Percentiles rank a stretch among this genome's conserved stretches.
These are phyloP conservation scores for Muricea muricata DNA, from an alignment of 92 coral and sea anemone genomes.

Conservation along the genomic window DNA sequence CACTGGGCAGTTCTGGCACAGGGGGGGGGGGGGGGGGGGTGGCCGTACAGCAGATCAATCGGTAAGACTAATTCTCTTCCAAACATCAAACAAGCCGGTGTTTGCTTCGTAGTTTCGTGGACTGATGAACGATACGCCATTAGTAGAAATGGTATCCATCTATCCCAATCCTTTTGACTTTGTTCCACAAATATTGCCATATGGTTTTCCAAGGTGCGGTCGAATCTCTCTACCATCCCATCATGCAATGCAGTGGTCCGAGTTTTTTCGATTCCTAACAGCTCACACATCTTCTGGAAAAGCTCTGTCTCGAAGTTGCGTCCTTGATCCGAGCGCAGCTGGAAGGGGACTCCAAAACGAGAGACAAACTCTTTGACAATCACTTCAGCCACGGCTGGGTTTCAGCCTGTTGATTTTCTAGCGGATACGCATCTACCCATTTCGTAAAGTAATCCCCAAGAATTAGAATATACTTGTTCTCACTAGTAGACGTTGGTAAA, in stretches of 20 bases:
- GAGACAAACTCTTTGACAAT: constrained; percentile 36
- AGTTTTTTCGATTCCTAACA: constrained; percentile 55
- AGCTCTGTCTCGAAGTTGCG: constrained; percentile 40
- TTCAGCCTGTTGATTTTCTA: too few species aligned
- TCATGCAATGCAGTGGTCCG: constrained; percentile 54
- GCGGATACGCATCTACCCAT: too few species aligned
- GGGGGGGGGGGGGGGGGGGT: neutral
- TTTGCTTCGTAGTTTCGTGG: neutral
- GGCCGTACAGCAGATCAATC: constrained; percentile 23
- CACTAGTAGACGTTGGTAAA: constrained; percentile 25
- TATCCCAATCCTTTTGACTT: too few species aligned
- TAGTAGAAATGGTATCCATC: too few species aligned
- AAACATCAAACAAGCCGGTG: neutral
- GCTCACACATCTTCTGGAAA: neutral
- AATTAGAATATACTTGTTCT: constrained; percentile 61
- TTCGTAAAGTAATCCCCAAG: constrained; percentile 55
- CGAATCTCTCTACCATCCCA: constrained; percentile 46
- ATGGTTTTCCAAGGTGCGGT: constrained; percentile 30
- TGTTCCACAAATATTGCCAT: constrained; percentile 41
- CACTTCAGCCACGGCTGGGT: constrained; percentile 1
- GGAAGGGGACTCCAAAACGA: too few species aligned
- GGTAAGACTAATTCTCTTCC: neutral
- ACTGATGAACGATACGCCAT: constrained; percentile 9
- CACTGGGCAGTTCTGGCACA: neutral
- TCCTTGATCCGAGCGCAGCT: constrained; percentile 53